These are phyloP conservation scores for Dynastes grantii DNA, from an alignment of 2,888 invertebrate genomes.

Conservation along the genomic window DNA sequence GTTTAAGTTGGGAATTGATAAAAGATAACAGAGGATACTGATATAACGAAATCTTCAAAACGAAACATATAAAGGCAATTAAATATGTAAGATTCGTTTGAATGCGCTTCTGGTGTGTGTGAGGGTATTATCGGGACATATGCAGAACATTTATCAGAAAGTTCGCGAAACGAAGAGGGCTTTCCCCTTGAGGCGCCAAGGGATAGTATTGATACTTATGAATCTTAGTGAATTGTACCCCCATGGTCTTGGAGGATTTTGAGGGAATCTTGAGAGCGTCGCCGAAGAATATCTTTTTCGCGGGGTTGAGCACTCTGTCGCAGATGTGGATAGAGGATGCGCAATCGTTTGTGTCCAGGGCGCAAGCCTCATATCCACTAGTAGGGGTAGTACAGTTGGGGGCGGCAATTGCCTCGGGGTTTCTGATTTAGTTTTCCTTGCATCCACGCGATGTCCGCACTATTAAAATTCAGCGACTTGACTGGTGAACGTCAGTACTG, in stretches of 20 bases:
- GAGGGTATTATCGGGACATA: slow-evolving; percentile 10
- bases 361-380: slow-evolving; percentile 67
- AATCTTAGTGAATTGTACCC: slow-evolving; percentile 45
- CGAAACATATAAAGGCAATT: background rate
- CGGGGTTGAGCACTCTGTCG: slow-evolving; percentile 51
- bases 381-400: slow-evolving; percentile 65
- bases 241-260: slow-evolving; percentile 41
- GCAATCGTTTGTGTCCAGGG: slow-evolving; percentile 64
- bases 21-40: too few relatives aligned
- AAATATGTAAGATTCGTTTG: background rate
- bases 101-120: background rate
- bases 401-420: slow-evolving; percentile 68
- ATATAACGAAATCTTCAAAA: background rate
- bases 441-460: slow-evolving; percentile 65
- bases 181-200: slow-evolving; percentile 30
- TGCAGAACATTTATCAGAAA: slow-evolving; percentile 12
- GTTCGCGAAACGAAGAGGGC: slow-evolving; percentile 2
- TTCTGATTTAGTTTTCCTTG: slow-evolving; percentile 68
- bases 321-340: slow-evolving; percentile 59
- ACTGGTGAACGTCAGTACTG: slow-evolving; percentile 61
- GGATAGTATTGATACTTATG: slow-evolving; percentile 49
- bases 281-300: slow-evolving; percentile 50
- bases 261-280: slow-evolving; percentile 50
- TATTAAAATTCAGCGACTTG: slow-evolving; percentile 54
- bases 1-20: too few relatives aligned